These are phyloP conservation scores for Sphenodon punctatus DNA, from an alignment of 2,797 vertebrate species.

Conservation along the genomic window DNA sequence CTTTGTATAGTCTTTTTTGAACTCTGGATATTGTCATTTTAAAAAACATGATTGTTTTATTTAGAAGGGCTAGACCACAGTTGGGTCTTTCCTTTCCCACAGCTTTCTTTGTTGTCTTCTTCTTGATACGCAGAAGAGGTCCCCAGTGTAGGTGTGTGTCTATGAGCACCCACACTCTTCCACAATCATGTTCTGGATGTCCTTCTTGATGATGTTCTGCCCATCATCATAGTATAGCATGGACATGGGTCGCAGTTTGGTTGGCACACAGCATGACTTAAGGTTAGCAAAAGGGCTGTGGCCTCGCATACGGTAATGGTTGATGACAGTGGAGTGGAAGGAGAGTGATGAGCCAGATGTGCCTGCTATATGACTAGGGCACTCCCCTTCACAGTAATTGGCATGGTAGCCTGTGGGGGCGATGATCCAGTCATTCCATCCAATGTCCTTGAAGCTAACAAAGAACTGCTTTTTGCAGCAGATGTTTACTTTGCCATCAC, in stretches of 20 bases:
- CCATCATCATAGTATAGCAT: conserved; percentile 98
- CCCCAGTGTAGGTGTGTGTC: neutral
- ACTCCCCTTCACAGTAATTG: conserved; percentile 98
- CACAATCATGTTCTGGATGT: conserved; percentile 98
- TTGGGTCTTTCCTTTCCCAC: conserved; percentile 40
- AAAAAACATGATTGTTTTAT: conserved; percentile 12
- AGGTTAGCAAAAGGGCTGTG: conserved; percentile 95
- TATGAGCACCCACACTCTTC: conserved; percentile 98
- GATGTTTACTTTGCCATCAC: conserved; percentile 93
- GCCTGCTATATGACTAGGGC: conserved; percentile 92
- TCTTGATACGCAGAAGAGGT: neutral
- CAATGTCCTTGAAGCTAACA: conserved; percentile 95
- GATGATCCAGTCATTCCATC: conserved; percentile 88
- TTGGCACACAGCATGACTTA: conserved; percentile 95
- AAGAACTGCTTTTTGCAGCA: conserved; percentile 98
- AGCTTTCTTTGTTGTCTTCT: conserved; percentile 56
- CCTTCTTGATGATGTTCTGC: conserved; percentile 98
- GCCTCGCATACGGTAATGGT: conserved; percentile 94
- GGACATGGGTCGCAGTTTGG: conserved; percentile 95
- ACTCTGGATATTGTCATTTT: neutral
- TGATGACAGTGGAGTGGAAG: conserved; percentile 97
- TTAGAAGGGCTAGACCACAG: conserved; percentile 33
- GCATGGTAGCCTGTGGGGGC: conserved; percentile 89
- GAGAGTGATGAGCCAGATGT: conserved; percentile 91
- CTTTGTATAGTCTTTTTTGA: conserved; percentile 54